Percentiles rank a stretch among this genome's conserved stretches.
These are phyloP conservation scores for Podotricha telesiphe DNA, from an alignment of 2,888 invertebrate species.

Conservation along the genomic window DNA sequence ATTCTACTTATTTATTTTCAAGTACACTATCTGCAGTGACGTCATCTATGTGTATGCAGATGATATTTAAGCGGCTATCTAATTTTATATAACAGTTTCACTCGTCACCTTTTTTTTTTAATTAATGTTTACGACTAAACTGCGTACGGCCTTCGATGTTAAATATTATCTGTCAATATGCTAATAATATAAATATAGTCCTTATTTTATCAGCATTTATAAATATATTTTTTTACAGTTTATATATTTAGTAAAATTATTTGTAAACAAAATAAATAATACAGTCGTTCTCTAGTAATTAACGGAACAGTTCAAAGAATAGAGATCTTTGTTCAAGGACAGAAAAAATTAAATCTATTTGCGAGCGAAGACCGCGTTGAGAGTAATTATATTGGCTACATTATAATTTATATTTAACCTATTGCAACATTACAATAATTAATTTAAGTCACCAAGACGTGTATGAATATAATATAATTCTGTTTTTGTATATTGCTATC, in stretches of 20 bases:
- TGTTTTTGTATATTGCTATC: slow-evolving; percentile 22
- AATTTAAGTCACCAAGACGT: slow-evolving; percentile 5
- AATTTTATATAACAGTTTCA: slow-evolving; percentile 22
- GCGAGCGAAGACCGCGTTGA: slow-evolving; percentile 32
- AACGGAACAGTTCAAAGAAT: slow-evolving; percentile 34
- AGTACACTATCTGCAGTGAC: slow-evolving; percentile 45
- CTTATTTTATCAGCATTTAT: no score
- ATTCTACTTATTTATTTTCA: slow-evolving; percentile 32
- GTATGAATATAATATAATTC: slow-evolving; percentile 10
- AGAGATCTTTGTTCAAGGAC: slow-evolving; percentile 42
- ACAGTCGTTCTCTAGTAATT: slow-evolving; percentile 31
- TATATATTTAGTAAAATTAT: slow-evolving; percentile 7
- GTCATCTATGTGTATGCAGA: slow-evolving; percentile 44
- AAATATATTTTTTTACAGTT: neutral
- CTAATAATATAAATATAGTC: neutral
- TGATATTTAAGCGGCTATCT: slow-evolving; percentile 35
- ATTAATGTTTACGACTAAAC: neutral
- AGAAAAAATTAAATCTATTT: slow-evolving; percentile 36
- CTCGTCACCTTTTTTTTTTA: neutral
- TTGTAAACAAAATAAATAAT: slow-evolving; percentile 15
- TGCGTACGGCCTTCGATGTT: neutral
- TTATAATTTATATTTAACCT: slow-evolving; percentile 20
- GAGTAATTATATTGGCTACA: slow-evolving; percentile 13
- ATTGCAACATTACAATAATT: slow-evolving; percentile 20
- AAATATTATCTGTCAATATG: slow-evolving; percentile 9